These are phyloP conservation scores for Bergia sp. DNA, from an alignment of 92 coral and sea anemone genomes.

Conservation along the genomic window DNA sequence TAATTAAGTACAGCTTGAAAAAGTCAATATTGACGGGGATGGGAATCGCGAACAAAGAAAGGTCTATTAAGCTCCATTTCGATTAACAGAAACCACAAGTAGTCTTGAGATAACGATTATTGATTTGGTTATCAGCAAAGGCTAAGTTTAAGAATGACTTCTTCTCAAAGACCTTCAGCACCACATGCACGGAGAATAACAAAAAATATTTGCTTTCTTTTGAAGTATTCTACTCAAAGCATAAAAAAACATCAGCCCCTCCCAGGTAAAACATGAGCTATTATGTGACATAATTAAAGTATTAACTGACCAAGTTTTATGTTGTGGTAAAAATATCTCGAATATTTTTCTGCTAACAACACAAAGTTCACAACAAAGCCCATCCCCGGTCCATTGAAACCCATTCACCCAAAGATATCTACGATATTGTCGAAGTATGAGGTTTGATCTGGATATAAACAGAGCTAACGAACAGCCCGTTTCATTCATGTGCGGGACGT, in stretches of 20 bases:
- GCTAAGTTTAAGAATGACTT: background rate
- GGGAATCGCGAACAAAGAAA: background rate
- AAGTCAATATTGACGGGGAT: background rate
- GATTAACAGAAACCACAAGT: background rate
- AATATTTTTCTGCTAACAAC: background rate
- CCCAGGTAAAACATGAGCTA: background rate
- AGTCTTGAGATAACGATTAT: background rate
- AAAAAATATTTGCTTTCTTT: background rate
- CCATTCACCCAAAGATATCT: background rate
- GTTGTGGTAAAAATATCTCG: conserved; percentile 27
- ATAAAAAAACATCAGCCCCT: conserved; percentile 1
- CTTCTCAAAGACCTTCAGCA: background rate
- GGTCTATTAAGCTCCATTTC: background rate
- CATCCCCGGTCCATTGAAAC: conserved; percentile 3
- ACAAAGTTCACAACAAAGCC: conserved; percentile 6
- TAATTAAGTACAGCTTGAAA: background rate
- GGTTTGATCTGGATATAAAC: conserved; percentile 23
- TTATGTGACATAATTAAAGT: conserved; percentile 15
- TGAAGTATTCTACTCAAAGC: background rate
- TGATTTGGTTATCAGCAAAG: background rate
- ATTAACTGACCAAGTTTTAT: background rate
- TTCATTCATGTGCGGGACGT: background rate
- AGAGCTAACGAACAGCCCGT: background rate
- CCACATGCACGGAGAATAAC: background rate
- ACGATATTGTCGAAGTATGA: background rate